phyloP scores from a whole-genome alignment of 2,888 invertebrate species.

The Mesorhabditis spiculigera region DNA sequence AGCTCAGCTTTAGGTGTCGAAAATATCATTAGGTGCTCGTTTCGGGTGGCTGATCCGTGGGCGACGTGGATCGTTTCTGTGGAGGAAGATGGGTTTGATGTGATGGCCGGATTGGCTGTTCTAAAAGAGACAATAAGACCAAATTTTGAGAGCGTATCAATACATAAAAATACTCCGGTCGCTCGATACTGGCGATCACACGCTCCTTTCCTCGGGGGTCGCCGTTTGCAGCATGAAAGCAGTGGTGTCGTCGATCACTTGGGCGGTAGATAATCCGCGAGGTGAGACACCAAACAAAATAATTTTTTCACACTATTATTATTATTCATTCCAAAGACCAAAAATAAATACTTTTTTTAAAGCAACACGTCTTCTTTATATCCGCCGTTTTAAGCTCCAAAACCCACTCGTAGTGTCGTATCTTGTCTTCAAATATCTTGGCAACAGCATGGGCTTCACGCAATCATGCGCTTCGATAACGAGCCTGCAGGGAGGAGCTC shows the following conservation, averaged over 20 bases:
- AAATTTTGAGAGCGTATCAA: background rate
- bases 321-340: no score
- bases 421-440: slow-evolving; percentile 1
- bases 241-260: background rate
- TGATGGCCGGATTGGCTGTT: background rate
- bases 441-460: background rate
- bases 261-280: background rate
- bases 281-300: background rate
- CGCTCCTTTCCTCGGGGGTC: no score
- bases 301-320: no score
- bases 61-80: background rate
- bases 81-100: background rate
- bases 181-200: background rate
- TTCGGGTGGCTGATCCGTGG: background rate
- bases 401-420: background rate
- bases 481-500: background rate
- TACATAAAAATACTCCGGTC: background rate
- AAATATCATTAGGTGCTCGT: background rate
- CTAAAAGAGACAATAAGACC: background rate
- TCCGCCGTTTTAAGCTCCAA: background rate
- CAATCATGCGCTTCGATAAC: background rate
- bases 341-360: no score
- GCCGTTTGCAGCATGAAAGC: no score
- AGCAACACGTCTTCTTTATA: no score
- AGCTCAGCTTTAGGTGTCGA: background rate